These are phyloP conservation scores for Dipodomys stephensi DNA, from an alignment of 2,113 vertebrate species.

Conservation along the genomic window DNA sequence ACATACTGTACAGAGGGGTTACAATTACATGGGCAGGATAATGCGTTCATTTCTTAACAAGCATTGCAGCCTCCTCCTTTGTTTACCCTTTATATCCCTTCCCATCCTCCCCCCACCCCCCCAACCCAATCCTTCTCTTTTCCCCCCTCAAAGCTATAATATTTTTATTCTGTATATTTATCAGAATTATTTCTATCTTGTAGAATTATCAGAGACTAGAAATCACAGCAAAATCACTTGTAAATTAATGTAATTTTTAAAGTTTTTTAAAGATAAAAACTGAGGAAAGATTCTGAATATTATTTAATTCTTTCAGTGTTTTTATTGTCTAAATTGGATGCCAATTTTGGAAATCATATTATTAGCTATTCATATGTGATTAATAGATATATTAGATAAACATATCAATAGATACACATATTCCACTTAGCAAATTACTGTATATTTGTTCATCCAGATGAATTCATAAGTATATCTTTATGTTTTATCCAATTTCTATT, in stretches of 20 bases:
- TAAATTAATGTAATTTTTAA: neutral
- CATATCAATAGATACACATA: neutral
- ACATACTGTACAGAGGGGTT: too few relatives aligned
- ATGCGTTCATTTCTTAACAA: too few relatives aligned
- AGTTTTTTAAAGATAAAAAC: neutral
- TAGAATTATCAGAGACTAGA: neutral
- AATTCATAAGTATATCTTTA: neutral
- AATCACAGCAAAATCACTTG: neutral
- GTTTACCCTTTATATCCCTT: too few relatives aligned
- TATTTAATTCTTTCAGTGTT: neutral
- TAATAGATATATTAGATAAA: too few relatives aligned
- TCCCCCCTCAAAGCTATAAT: neutral
- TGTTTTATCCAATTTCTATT: neutral
- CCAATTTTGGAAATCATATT: neutral
- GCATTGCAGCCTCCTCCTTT: too few relatives aligned
- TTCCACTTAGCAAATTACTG: neutral
- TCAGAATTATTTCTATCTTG: neutral
- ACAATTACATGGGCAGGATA: too few relatives aligned
- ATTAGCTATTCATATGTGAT: neutral
- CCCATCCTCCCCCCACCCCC: too few relatives aligned
- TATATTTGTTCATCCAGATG: neutral
- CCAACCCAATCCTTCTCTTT: too few relatives aligned
- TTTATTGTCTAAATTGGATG: neutral
- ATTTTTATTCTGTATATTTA: neutral
- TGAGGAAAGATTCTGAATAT: neutral